phyloP scores from a whole-genome alignment of 2,888 invertebrate genomes.

The Ophion costatus region DNA sequence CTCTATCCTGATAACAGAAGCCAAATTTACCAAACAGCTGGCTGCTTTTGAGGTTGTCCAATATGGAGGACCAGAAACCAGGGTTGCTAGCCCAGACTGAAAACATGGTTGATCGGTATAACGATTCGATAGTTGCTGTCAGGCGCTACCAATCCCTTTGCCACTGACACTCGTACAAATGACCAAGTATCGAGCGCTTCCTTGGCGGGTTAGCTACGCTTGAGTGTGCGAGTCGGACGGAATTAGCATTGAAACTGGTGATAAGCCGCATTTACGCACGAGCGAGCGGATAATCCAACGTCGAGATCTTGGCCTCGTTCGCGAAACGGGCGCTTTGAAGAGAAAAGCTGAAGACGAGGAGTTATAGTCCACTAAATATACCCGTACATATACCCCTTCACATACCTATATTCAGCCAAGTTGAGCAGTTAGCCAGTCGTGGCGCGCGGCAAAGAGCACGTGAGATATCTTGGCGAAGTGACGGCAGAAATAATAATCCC shows the following conservation, averaged over 20 bases:
- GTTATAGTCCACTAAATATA: conserved; percentile 23
- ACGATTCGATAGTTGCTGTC: no score
- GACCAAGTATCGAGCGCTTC: conserved; percentile 5
- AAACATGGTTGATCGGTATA: no score
- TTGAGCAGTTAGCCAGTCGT: conserved; percentile 46
- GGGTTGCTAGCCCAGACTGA: no score
- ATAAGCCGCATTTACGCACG: conserved; percentile 78
- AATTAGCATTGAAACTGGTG: conserved; percentile 78
- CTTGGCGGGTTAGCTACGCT: background rate
- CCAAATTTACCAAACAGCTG: no score
- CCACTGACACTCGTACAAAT: background rate
- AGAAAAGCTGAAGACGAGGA: conserved; percentile 22
- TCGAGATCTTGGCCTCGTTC: conserved; percentile 64
- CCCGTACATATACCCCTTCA: background rate
- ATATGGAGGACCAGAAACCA: no score
- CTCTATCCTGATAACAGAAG: no score
- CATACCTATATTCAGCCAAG: conserved; percentile 1
- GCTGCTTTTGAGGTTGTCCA: no score
- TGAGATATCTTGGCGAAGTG: conserved; percentile 51
- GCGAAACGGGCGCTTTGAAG: conserved; percentile 70
- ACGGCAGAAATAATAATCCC: conserved; percentile 75
- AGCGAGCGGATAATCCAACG: conserved; percentile 77
- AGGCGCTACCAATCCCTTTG: background rate
- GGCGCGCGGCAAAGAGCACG: conserved; percentile 44
- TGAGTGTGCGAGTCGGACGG: conserved; percentile 68